Evolutionary conservation across 2,113 vertebrate genomes (phyloP).

Genomic region (Thermophis baileyi): DNA sequence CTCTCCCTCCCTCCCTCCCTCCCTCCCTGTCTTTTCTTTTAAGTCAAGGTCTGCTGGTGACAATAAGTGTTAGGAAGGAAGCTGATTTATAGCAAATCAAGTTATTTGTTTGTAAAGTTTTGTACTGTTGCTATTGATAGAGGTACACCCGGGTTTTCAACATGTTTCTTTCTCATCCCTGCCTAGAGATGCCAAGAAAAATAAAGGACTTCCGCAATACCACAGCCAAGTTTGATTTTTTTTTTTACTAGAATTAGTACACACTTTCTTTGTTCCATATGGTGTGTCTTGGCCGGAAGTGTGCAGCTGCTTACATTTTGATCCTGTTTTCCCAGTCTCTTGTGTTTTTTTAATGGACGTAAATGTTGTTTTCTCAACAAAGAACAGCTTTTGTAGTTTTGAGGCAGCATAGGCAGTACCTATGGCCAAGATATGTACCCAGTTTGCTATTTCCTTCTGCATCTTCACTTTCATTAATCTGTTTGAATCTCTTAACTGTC

Average conservation of each 20-base stretch:
- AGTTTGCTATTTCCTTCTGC: not conserved
- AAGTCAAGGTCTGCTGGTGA: not conserved
- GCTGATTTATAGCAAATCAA: not conserved
- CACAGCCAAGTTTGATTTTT: not conserved
- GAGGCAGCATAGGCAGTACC: not conserved
- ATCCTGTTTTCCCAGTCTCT: not conserved
- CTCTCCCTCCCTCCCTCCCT: accelerated
- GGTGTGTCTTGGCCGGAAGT: not conserved
- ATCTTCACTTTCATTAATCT: not conserved
- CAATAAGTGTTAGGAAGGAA: not conserved
- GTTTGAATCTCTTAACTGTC: not conserved
- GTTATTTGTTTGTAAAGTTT: not conserved
- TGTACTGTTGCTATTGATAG: not conserved
- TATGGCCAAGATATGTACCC: not conserved
- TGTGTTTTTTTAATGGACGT: not conserved
- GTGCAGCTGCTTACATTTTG: not conserved
- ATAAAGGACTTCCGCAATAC: not conserved
- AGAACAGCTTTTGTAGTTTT: not conserved
- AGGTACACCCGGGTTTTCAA: not conserved
- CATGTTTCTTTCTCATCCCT: not conserved
- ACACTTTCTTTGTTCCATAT: not conserved
- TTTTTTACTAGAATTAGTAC: not conserved
- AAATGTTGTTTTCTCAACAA: not conserved
- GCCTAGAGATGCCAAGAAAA: not conserved
- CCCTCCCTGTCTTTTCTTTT: too few species aligned